A percentile compares a stretch with the other conserved stretches of the same genome.
Conservation (phyloP, 2,888 invertebrate species). For the Miltochrista miniata region DNA sequence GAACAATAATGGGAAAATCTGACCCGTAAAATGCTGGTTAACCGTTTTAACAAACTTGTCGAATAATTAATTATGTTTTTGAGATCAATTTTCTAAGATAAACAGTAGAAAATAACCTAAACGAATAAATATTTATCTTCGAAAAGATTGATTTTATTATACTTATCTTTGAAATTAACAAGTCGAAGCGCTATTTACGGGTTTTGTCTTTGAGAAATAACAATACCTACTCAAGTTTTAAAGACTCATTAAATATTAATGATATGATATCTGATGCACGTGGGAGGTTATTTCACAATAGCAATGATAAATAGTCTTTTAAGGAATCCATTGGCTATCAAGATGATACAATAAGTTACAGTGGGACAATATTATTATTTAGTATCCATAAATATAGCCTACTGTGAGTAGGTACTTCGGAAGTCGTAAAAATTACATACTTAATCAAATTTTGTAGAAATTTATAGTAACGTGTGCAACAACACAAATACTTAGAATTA, state of each 20-base stretch:
- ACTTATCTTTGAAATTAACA: slow-evolving; percentile 20
- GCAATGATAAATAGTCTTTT: slow-evolving; percentile 17
- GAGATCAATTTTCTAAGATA: not conserved
- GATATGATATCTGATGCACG: slow-evolving; percentile 17
- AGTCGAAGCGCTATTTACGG: slow-evolving; percentile 3
- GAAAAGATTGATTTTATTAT: slow-evolving; percentile 8
- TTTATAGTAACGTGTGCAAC: not conserved
- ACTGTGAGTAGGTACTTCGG: slow-evolving; percentile 17
- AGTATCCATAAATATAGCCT: slow-evolving; percentile 21
- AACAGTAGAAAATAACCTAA: not conserved
- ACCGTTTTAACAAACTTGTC: not conserved
- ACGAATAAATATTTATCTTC: not conserved
- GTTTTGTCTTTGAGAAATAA: slow-evolving; percentile 3
- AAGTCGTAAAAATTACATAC: slow-evolving; percentile 10
- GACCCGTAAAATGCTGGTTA: slow-evolving; percentile 6
- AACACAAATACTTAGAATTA: slow-evolving; percentile 10
- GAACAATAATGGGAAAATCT: slow-evolving; percentile 4
- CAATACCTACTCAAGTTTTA: slow-evolving; percentile 18
- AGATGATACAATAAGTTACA: slow-evolving; percentile 22
- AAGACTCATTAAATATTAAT: slow-evolving; percentile 17
- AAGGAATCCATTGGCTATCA: slow-evolving; percentile 18
- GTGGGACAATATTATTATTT: slow-evolving; percentile 17
- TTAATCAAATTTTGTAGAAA: slow-evolving; percentile 8
- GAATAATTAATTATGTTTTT: not conserved
- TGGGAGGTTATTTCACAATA: slow-evolving; percentile 30